Conservation (phyloP, 2,888 invertebrate genomes). For the Formica aserva region DNA sequence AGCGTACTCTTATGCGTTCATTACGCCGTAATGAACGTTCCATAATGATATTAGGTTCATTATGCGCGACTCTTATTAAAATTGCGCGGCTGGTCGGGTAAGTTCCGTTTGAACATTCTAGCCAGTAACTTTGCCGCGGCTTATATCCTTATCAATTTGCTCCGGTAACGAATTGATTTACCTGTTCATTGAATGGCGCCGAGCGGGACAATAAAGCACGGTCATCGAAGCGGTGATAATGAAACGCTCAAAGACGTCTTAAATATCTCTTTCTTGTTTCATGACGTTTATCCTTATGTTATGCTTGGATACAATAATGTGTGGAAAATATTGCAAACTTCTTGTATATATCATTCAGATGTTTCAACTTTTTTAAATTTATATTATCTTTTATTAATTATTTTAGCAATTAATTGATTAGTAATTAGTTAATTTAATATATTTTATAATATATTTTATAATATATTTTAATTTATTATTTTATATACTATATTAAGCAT, state of each 20-base stretch:
- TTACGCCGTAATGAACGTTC: constrained; percentile 75
- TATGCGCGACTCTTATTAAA: constrained; percentile 77
- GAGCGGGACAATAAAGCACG: constrained; percentile 29
- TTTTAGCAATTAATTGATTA: neutral
- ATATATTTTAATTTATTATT: neutral
- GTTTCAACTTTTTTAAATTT: neutral
- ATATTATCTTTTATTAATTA: neutral
- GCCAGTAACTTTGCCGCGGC: constrained; percentile 51
- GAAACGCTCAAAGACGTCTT: constrained; percentile 41
- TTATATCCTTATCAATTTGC: constrained; percentile 47
- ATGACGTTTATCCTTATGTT: neutral
- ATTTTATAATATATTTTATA: neutral
- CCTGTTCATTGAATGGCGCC: constrained; percentile 31
- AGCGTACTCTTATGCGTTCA: constrained; percentile 76
- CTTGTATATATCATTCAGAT: neutral
- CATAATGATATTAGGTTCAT: constrained; percentile 79
- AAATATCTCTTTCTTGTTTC: neutral
- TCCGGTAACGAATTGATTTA: constrained; percentile 61
- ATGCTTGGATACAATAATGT: neutral
- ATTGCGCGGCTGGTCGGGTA: constrained; percentile 70
- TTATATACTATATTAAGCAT: neutral
- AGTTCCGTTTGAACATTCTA: constrained; percentile 49
- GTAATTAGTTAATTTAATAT: neutral
- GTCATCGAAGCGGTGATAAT: constrained; percentile 39
- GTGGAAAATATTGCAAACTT: neutral